Evolutionary conservation across 2,888 invertebrate genomes (phyloP), one percentile per base, ranked within the genome.

Genomic region (Nomada hirtipes): DNA sequence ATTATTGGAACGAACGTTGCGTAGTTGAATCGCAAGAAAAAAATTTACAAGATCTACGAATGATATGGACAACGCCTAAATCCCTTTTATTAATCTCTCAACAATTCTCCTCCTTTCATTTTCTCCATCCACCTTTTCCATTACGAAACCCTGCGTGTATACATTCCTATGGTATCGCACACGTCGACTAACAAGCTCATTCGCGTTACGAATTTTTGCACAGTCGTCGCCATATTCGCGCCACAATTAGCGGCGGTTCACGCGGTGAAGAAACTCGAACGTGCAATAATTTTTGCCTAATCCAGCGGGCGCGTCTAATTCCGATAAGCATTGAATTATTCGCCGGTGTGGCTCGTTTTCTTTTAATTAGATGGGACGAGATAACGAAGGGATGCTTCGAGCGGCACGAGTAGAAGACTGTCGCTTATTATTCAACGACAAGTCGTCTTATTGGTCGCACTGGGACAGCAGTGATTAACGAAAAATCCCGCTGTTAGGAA

Each of bases 351-450:
- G 4, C 53, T 42, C 42, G 57, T 50, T 36, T 65, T 57, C 73
- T 67, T 73, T 73, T 67, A 67, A 74, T 67, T 59, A 59, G 52
- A 20, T 47, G 11, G 20, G 36, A 23, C 53, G 44, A 20, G 47
- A 50, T n/a, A 53, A 67, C 64, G 72, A 70, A 68, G 71, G 47
- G 57, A 50, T 47, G 60, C n/a, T 70, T 1, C 29, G 59, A 50
- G 29, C 44, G 26, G 13, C 36, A 13, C 74, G 44, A 2, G 68
- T 23, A 10, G n/a, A 20, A 1, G 4, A 18, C 29, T 47, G 23
- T 26, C 23, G 63, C 42, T 64, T 64, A 76, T 76, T 65, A 78
- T 79, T 61, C 78, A 57, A n/a, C 70, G 69, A 79, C 79, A 59
- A 61, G 36, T 64, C 59, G 53, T 59, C 55, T 29, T 42, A 50